Percentiles rank a stretch among this genome's conserved stretches.
Conservation (phyloP, 2,888 invertebrate species). For the Phymatocera aterrima region DNA sequence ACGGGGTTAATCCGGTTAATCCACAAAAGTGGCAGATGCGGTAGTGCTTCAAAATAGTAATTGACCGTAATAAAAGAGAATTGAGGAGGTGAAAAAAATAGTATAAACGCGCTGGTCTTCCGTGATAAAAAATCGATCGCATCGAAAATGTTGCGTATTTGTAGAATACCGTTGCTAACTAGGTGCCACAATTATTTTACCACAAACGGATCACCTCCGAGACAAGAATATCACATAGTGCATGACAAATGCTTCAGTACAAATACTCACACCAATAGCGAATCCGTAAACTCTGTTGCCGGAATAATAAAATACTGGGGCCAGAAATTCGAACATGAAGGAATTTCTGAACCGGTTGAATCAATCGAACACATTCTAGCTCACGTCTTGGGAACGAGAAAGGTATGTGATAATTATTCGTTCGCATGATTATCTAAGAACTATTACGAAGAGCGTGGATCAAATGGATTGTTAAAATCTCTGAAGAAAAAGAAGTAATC, state of each 20-base stretch:
- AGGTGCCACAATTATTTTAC: background rate
- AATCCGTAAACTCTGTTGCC: slow-evolving; percentile 57
- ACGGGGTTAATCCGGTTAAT: too few species aligned
- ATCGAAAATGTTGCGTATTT: background rate
- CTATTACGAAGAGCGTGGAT: background rate
- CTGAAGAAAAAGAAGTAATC: too few species aligned
- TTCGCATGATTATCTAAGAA: background rate
- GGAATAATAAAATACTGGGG: slow-evolving; percentile 73
- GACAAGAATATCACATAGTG: background rate
- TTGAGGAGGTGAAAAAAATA: too few species aligned
- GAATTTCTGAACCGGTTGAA: slow-evolving; percentile 77
- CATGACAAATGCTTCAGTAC: too few species aligned
- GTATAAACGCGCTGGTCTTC: too few species aligned
- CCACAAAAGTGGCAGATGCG: too few species aligned
- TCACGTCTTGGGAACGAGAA: slow-evolving; percentile 76
- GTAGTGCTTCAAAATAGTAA: too few species aligned
- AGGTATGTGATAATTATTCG: slow-evolving; percentile 72
- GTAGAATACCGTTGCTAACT: background rate
- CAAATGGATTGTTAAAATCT: too few species aligned
- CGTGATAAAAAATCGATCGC: background rate
- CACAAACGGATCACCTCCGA: background rate
- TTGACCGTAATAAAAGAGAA: too few species aligned
- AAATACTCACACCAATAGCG: too few species aligned
- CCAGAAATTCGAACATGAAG: slow-evolving; percentile 73
- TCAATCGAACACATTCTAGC: slow-evolving; percentile 79